phyloP scores from a whole-genome alignment of 2,888 invertebrate genomes.

The Yponomeuta sedellus region DNA sequence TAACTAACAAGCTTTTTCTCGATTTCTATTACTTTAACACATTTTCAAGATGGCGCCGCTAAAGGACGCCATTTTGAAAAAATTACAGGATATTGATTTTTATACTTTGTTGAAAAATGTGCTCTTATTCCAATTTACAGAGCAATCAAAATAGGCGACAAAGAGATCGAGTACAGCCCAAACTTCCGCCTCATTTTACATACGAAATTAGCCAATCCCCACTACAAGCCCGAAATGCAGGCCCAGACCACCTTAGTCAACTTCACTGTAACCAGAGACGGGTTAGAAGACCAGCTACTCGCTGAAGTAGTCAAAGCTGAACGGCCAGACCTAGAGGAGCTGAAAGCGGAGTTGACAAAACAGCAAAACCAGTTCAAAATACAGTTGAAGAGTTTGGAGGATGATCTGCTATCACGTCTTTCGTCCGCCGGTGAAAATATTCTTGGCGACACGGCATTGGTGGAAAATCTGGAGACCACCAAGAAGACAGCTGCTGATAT shows the following conservation, averaged over 20 bases:
- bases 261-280: slow-evolving; percentile 97
- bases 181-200: slow-evolving; percentile 92
- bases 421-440: slow-evolving; percentile 96
- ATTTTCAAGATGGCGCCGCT: not conserved
- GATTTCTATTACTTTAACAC: no score
- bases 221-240: slow-evolving; percentile 99
- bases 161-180: slow-evolving; percentile 95
- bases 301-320: slow-evolving; percentile 98
- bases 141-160: slow-evolving; percentile 97
- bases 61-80: not conserved
- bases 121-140: no score
- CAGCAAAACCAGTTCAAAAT: slow-evolving; percentile 99
- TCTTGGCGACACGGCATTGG: slow-evolving; percentile 94
- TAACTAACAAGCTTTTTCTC: no score
- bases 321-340: slow-evolving; percentile 94
- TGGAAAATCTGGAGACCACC: slow-evolving; percentile 97
- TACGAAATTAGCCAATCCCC: slow-evolving; percentile 97
- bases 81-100: no score
- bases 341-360: slow-evolving; percentile 95
- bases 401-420: slow-evolving; percentile 91
- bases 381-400: slow-evolving; percentile 93
- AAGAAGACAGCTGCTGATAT: slow-evolving; percentile 97
- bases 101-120: no score
- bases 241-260: slow-evolving; percentile 98
- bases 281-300: slow-evolving; percentile 95